Base-by-base conservation (phyloP, 2,113 vertebrate species). In the Pelobates fuscus region DNA sequence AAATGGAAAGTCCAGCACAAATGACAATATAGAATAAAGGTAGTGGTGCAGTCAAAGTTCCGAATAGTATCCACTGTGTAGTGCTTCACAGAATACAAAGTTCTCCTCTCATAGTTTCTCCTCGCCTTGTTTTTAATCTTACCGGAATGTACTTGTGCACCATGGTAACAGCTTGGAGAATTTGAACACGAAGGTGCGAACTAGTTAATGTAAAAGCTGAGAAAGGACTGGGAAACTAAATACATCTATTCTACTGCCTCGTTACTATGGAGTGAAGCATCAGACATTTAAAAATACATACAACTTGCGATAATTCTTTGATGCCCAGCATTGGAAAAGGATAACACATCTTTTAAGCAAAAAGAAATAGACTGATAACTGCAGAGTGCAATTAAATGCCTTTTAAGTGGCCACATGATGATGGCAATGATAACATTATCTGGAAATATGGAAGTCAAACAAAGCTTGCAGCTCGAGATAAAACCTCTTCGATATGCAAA, bases 261-360 rank as follows among this genome's bases (percentile, higher is more conserved):
- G 27, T 62, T 74, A 57, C 61, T 26, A 44, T 57, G 49, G 49
- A 74, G 30, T 43, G 49, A 37, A 27, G 14, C 29, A 17, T 49
- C 44, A 49, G 26, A 63, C 27, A 55, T 65, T n/a, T 25, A 58
- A 7, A n/a, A 8, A 49, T 23, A 20, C 6, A 44, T 25, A 57
- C 54, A 54, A n/a, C 44, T 37, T 21, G 27, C 24, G 29, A 37
- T 55, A 21, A 41, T 65, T 27, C 32, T 27, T 26, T 55, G 49
- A 23, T 57, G 14, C 62, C 66, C 30, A 46, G 10, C 25, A 25
- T 59, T 75, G 52, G 54, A 59, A 15, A 8, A 12, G 32, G 71
- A 55, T 72, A 64, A 72, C 49, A 57, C 46, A 57, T 65, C 29
- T 65, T 49, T 66, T 46, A 11, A 59, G 49, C 71, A 66, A 1